A percentile compares a stretch with the other conserved stretches of the same genome.
Conservation (phyloP, 2,113 vertebrate species). For the Nettapus auritus region DNA sequence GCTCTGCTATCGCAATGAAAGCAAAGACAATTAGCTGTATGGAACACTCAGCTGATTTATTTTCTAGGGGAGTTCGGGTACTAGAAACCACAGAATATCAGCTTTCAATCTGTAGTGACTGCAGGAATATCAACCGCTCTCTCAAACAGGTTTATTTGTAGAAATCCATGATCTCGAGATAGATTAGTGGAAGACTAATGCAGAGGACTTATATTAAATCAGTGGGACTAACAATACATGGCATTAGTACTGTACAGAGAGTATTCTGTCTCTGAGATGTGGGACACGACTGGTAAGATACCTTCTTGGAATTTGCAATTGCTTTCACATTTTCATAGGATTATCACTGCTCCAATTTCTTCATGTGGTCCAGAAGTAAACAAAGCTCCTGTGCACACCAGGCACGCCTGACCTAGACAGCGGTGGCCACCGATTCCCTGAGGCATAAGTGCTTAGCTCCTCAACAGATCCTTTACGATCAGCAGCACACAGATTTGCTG, state of each 20-base stretch:
- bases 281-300: not conserved
- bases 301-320: not conserved
- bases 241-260: not conserved
- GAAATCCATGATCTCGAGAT: not conserved
- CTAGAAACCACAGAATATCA: not conserved
- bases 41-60: not conserved
- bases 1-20: accelerated
- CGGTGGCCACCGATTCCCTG: accelerated
- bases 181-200: not conserved
- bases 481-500: not conserved
- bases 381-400: not conserved
- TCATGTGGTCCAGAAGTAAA: accelerated
- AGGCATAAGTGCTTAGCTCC: not conserved
- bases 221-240: not conserved
- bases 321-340: not conserved
- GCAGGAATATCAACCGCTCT: not conserved
- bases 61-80: not conserved
- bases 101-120: not conserved
- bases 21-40: not conserved
- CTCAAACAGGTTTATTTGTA: not conserved
- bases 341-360: not conserved
- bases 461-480: not conserved
- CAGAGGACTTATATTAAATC: not conserved
- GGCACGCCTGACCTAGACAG: not conserved
- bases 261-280: not conserved